Conservation (phyloP, 2,797 vertebrate species). For the Sebastiscus tertius region DNA sequence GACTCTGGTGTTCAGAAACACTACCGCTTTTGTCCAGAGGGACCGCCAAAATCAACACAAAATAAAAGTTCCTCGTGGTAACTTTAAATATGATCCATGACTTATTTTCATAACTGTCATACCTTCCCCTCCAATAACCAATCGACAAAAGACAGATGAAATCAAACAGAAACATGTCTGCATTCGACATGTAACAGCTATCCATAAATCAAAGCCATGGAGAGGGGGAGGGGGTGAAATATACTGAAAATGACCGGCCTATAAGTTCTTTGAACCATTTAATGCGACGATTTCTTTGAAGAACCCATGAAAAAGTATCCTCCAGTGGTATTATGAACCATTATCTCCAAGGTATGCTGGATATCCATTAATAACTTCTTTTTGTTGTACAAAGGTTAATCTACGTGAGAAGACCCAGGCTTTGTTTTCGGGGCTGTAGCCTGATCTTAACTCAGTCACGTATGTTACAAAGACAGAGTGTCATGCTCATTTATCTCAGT, state of each 20-base stretch:
- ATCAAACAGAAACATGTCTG: neutral
- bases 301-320: neutral
- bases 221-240: too few relatives aligned
- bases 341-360: neutral
- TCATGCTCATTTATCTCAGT: conserved; percentile 65
- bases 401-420: conserved; percentile 6
- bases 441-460: conserved; percentile 56
- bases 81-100: neutral
- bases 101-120: neutral
- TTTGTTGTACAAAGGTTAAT: neutral
- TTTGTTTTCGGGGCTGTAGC: conserved; percentile 19
- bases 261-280: neutral
- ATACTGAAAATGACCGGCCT: neutral
- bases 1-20: neutral
- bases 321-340: neutral
- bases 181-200: neutral
- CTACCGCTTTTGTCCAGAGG: neutral
- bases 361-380: neutral
- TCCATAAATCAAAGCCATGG: neutral
- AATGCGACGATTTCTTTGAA: neutral
- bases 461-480: conserved; percentile 55
- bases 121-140: neutral
- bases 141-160: neutral
- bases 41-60: neutral
- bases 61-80: neutral